A percentile compares a stretch with the other conserved stretches of the same genome.
Conservation (phyloP, 2,888 invertebrate genomes). For the Willowsia nigromaculata region DNA sequence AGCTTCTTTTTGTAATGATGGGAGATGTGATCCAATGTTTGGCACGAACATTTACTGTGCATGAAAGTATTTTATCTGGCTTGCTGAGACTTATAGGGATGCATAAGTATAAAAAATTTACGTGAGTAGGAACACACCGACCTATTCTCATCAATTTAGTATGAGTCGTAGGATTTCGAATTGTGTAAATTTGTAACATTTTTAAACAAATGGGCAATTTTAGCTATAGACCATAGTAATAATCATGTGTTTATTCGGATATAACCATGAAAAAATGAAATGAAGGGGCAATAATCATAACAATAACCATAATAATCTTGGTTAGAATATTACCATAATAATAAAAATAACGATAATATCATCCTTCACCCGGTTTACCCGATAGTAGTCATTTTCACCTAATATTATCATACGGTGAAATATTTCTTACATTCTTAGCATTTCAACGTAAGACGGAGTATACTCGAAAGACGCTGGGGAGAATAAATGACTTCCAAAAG, state of each 20-base stretch:
- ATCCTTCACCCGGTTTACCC: neutral
- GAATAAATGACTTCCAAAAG: slow-evolving; percentile 57
- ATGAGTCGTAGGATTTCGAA: neutral
- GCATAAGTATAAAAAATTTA: no score
- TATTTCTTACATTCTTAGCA: slow-evolving; percentile 6
- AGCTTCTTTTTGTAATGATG: neutral
- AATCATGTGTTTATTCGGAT: slow-evolving; percentile 6
- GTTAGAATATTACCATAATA: slow-evolving; percentile 29
- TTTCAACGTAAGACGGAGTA: slow-evolving; percentile 1
- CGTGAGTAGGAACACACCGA: no score
- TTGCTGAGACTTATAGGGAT: no score
- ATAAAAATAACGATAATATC: slow-evolving; percentile 51
- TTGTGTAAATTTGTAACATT: neutral
- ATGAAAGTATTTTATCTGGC: no score
- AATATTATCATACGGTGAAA: neutral
- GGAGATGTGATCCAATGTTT: neutral
- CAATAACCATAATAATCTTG: slow-evolving; percentile 63
- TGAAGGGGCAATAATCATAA: slow-evolving; percentile 40
- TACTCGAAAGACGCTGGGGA: slow-evolving; percentile 40
- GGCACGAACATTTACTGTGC: no score
- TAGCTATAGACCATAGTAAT: neutral
- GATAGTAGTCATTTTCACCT: neutral
- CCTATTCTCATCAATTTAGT: neutral
- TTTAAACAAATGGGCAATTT: neutral
- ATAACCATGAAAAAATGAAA: slow-evolving; percentile 30